Evolutionary conservation across 2,888 invertebrate species (phyloP).

Genomic region (Venusia cambrica): DNA sequence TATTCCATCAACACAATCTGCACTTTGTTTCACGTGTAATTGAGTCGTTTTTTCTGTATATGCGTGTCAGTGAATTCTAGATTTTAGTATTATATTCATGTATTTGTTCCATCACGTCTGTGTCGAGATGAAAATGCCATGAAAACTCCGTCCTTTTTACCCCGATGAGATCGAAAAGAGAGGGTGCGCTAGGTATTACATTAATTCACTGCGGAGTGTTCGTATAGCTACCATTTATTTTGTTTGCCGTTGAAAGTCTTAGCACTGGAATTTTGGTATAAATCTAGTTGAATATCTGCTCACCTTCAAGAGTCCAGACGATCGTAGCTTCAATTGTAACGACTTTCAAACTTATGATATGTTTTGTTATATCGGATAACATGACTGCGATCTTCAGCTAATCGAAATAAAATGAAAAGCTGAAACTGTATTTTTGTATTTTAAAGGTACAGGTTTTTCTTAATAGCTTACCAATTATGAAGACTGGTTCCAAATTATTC

Average conservation of each 20-base stretch:
- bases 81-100: constrained; percentile 77
- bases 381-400: constrained; percentile 33
- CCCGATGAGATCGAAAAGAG: constrained; percentile 55
- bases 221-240: constrained; percentile 62
- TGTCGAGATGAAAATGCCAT: constrained; percentile 74
- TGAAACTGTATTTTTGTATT: no score
- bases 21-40: constrained; percentile 49
- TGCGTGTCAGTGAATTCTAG: constrained; percentile 48
- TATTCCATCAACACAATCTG: constrained; percentile 54
- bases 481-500: no score
- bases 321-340: constrained; percentile 48
- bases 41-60: constrained; percentile 54
- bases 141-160: constrained; percentile 64
- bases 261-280: constrained; percentile 55
- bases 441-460: no score
- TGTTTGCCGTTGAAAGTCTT: constrained; percentile 55
- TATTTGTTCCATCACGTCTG: constrained; percentile 76
- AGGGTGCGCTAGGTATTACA: constrained; percentile 56
- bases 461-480: no score
- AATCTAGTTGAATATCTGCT: constrained; percentile 56
- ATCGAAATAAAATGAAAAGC: no score
- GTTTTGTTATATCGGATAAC: constrained; percentile 38
- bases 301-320: constrained; percentile 68
- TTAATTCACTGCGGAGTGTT: constrained; percentile 64
- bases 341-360: constrained; percentile 61